Percentiles rank a stretch among this genome's conserved stretches.
phyloP scores from a whole-genome alignment of 1,140 invertebrate genomes.

The Calliphora vicina region DNA sequence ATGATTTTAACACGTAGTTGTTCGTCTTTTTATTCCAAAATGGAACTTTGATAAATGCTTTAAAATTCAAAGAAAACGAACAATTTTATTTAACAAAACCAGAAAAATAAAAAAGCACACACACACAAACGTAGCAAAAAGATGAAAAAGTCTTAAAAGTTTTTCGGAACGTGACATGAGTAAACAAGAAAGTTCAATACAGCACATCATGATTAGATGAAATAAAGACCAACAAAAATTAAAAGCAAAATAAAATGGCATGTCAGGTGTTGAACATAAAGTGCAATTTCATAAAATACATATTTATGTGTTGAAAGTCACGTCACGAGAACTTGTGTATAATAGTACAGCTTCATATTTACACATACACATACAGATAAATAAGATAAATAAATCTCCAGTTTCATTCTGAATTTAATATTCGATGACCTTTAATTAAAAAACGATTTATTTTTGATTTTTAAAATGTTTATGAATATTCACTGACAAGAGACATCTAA shows the following conservation, averaged over 20 bases:
- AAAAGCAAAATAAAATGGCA: not conserved
- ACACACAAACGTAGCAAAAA: constrained; percentile 6
- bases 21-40: not conserved
- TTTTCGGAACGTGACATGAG: constrained; percentile 6
- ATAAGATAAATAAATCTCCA: not conserved
- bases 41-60: constrained; percentile 22
- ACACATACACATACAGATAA: not conserved
- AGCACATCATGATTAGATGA: not conserved
- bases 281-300: constrained; percentile 5
- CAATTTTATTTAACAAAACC: not conserved
- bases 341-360: not conserved
- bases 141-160: constrained; percentile 20
- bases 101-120: too few relatives aligned
- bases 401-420: not conserved
- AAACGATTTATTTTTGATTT: not conserved
- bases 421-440: not conserved
- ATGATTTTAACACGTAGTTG: not conserved
- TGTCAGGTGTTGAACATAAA: constrained; percentile 23
- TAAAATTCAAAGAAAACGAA: constrained; percentile 1
- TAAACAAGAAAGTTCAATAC: constrained; percentile 11
- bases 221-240: not conserved
- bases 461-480: too few relatives aligned
- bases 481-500: too few relatives aligned
- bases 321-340: not conserved
- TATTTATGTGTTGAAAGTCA: not conserved